Base-by-base conservation (phyloP, 92 coral and sea anemone species). In the Montipora capitata region DNA sequence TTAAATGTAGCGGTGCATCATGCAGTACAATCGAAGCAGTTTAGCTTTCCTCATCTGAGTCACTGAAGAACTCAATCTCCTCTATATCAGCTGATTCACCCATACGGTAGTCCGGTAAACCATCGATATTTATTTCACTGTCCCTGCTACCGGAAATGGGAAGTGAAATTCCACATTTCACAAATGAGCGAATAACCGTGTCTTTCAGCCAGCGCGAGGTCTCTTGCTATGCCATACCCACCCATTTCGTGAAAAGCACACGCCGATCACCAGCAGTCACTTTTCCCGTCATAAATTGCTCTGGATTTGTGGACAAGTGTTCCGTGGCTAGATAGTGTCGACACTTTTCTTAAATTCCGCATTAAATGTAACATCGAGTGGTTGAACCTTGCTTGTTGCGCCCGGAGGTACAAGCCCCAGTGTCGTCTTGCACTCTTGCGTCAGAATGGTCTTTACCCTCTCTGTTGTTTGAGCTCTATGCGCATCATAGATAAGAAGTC, bases 11-110 rank as follows among this genome's bases (percentile, higher is more conserved):
- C 80, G 72, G 88, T 73, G 74, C 62, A 79, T 83, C 88, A 83
- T 83, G 88, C 87, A 82, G 87, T 45, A 82, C 80, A 83, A 72
- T 72, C 80, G 73, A 61, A 83, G 88, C 88, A 83, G 80, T 83
- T 74, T 74, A 67, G 82, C 88, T 76, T 85, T 85, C 89, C 75
- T 76, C 89, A 44, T 77, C 89, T 17, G 89, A 76, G 76, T 85
- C 76, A 77, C 75, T 15, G 83, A 27, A 77, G 77, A 86, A 86
- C 70, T 66, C 72, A 70, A 86, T 86, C 61, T 77, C 77, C 75
- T 75, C 88, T 51, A 86, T 57, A 87, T 78, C 85, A 49, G 80
- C 85, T 51, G 91, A 87, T 71, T 88, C 88, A 56, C 87, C 88
- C 66, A 81, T 75, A 59, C 59, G 54, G 83, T 88, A 88, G 83